Conservation (phyloP, 2,888 invertebrate genomes). For the Pseudoips prasinana region DNA sequence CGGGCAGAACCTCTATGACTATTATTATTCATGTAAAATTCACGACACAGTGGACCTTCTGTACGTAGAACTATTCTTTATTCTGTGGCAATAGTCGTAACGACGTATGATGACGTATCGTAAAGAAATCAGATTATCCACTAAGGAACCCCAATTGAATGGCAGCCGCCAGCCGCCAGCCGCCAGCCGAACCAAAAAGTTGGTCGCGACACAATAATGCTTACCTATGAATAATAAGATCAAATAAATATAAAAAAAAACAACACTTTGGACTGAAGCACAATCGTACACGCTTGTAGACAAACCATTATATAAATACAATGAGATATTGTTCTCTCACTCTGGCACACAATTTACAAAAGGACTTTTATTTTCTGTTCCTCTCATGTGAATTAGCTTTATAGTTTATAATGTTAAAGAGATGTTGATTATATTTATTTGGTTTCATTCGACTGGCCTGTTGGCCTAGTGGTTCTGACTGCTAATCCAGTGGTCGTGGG, state of each 20-base stretch:
- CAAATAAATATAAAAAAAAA: conserved; percentile 52
- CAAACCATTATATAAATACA: conserved; percentile 74
- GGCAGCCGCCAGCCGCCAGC: conserved; percentile 19
- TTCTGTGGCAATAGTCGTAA: too few species aligned
- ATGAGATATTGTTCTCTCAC: conserved; percentile 53
- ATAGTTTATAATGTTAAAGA: conserved; percentile 52
- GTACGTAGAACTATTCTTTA: too few species aligned
- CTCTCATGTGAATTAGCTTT: conserved; percentile 53
- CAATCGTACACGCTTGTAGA: conserved; percentile 73
- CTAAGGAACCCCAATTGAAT: conserved; percentile 36
- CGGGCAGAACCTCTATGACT: too few species aligned
- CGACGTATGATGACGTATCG: too few species aligned
- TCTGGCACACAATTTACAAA: conserved; percentile 43
- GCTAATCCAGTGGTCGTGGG: too few species aligned
- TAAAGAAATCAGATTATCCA: not conserved
- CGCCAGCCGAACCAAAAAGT: conserved; percentile 35
- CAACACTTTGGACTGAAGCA: conserved; percentile 58
- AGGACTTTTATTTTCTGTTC: conserved; percentile 42
- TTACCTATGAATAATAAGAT: conserved; percentile 78
- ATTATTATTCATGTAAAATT: too few species aligned
- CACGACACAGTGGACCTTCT: too few species aligned
- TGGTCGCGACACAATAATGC: conserved; percentile 61
- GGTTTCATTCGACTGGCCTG: too few species aligned
- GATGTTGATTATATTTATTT: conserved; percentile 30
- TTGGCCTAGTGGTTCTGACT: too few species aligned